phyloP scores from a whole-genome alignment of 2,888 invertebrate genomes.

The Eupithecia insigniata region DNA sequence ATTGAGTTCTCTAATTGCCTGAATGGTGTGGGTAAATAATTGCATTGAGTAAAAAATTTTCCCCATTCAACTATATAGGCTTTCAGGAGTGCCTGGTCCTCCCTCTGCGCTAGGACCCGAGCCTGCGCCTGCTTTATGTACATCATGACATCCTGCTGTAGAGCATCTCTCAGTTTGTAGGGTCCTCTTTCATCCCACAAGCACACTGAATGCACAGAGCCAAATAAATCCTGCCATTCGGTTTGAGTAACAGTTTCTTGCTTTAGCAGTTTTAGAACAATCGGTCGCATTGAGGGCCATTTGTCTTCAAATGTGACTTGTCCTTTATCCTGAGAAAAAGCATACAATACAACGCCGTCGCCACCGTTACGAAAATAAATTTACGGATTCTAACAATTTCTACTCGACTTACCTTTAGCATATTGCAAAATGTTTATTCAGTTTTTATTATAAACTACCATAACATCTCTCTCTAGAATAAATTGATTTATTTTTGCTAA shows the following conservation, averaged over 20 bases:
- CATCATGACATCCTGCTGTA: conserved; percentile 96
- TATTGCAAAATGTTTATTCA: conserved; percentile 31
- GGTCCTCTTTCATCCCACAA: conserved; percentile 99
- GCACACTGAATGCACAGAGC: conserved; percentile 97
- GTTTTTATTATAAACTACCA: conserved; percentile 9
- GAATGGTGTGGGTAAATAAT: conserved; percentile 98
- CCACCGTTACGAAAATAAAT: conserved; percentile 1
- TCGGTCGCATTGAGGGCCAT: conserved; percentile 98
- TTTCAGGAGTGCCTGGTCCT: conserved; percentile 97
- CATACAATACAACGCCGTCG: conserved; percentile 20
- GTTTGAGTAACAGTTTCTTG: conserved; percentile 96
- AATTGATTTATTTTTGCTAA: conserved; percentile 28
- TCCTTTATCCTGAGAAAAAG: conserved; percentile 87
- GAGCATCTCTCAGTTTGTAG: conserved; percentile 92
- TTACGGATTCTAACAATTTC: conserved; percentile 7
- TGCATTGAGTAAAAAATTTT: conserved; percentile 98
- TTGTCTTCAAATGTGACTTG: conserved; percentile 96
- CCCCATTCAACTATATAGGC: conserved; percentile 99
- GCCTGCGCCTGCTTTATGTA: conserved; percentile 97
- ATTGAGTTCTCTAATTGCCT: conserved; percentile 95
- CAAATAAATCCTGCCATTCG: conserved; percentile 99
- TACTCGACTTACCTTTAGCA: conserved; percentile 43
- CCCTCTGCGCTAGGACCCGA: conserved; percentile 94
- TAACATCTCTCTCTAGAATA: conserved; percentile 37
- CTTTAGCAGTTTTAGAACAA: conserved; percentile 95